A percentile compares a stretch with the other conserved stretches of the same genome.
phyloP scores from a whole-genome alignment of 2,888 invertebrate genomes.

The Tipula helvola region DNA sequence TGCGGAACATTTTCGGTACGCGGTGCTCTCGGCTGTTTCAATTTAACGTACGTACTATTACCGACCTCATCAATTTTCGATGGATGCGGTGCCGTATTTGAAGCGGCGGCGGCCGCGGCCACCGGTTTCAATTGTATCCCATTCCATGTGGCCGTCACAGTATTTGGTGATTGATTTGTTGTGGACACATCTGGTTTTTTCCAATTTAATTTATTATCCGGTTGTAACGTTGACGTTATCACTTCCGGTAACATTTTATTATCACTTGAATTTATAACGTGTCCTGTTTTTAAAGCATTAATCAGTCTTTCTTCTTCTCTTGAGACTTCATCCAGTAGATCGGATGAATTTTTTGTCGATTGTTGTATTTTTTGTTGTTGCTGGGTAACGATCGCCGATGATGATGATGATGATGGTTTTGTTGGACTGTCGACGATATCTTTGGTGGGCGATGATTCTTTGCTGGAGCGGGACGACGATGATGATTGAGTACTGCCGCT shows the following conservation, averaged over 20 bases:
- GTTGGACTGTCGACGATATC: constrained; percentile 15
- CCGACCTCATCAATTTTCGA: constrained; percentile 24
- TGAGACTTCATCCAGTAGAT: constrained; percentile 57
- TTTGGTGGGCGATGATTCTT: constrained; percentile 14
- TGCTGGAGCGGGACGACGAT: constrained; percentile 10
- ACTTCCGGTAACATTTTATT: constrained; percentile 20
- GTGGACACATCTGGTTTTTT: constrained; percentile 15
- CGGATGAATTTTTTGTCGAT: constrained; percentile 17
- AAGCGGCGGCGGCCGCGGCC: background rate
- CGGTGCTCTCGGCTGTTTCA: constrained; percentile 28
- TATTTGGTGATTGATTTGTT: constrained; percentile 11
- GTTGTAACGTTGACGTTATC: constrained; percentile 18
- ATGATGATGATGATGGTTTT: constrained; percentile 13
- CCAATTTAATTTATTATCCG: constrained; percentile 14
- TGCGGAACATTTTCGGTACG: constrained; percentile 42
- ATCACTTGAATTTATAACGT: constrained; percentile 41
- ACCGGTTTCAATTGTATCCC: constrained; percentile 11
- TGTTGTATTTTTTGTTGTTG: constrained; percentile 15
- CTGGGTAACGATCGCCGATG: constrained; percentile 10
- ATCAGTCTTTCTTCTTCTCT: constrained; percentile 68
- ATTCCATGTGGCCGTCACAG: constrained; percentile 12
- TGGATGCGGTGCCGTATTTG: constrained; percentile 14
- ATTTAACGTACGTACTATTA: constrained; percentile 16
- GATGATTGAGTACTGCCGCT: constrained; percentile 13
- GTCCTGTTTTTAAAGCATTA: constrained; percentile 64